A percentile compares a stretch with the other conserved stretches of the same genome.
phyloP scores from a whole-genome alignment of 1,140 invertebrate genomes.

The Danaus plexippus region DNA sequence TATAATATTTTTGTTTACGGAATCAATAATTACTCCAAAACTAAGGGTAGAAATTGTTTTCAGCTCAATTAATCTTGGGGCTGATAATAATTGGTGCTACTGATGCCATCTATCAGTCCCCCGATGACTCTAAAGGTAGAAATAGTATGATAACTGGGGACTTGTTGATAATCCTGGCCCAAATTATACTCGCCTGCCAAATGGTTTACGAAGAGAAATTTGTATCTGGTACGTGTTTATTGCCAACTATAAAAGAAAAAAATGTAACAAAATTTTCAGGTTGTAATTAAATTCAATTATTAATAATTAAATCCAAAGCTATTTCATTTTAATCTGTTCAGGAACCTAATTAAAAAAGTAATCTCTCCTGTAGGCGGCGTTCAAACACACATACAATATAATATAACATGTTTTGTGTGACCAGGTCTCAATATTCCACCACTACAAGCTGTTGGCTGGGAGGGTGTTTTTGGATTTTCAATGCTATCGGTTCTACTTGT shows the following conservation, averaged over 20 bases:
- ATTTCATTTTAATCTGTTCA: not conserved
- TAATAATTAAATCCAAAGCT: too few relatives aligned
- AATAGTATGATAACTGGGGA: slow-evolving; percentile 94
- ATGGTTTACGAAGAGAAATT: slow-evolving; percentile 97
- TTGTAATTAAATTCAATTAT: too few relatives aligned
- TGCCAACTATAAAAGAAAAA: too few relatives aligned
- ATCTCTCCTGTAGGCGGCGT: too few relatives aligned
- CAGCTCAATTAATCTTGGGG: slow-evolving; percentile 82
- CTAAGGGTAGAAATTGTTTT: slow-evolving; percentile 8
- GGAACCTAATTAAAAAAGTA: too few relatives aligned
- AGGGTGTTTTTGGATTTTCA: slow-evolving; percentile 91
- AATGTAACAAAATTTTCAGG: too few relatives aligned
- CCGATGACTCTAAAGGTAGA: slow-evolving; percentile 51
- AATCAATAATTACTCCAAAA: too few relatives aligned
- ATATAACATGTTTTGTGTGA: slow-evolving; percentile 3
- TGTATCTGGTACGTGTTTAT: slow-evolving; percentile 73
- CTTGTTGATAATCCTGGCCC: slow-evolving; percentile 91
- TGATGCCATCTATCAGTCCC: slow-evolving; percentile 77
- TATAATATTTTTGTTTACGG: slow-evolving; percentile 11
- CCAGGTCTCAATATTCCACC: slow-evolving; percentile 83
- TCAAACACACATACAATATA: not conserved
- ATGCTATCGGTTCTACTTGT: slow-evolving; percentile 83
- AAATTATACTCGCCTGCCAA: slow-evolving; percentile 91
- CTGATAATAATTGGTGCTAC: slow-evolving; percentile 86
- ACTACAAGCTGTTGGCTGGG: slow-evolving; percentile 91